Evolutionary conservation across 2,797 vertebrate species (phyloP).

Genomic region (Carcharodon carcharias): DNA sequence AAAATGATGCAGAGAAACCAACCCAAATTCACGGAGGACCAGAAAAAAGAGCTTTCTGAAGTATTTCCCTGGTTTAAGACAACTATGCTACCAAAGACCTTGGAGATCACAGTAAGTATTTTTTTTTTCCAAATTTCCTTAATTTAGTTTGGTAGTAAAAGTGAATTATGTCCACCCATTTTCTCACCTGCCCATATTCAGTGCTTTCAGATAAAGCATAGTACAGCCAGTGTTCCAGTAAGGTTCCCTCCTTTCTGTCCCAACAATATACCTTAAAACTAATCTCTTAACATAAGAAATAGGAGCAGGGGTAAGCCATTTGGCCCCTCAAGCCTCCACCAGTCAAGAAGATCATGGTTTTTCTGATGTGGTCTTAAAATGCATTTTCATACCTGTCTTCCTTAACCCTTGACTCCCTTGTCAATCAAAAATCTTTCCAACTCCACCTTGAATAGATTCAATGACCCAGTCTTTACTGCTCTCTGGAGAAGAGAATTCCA

Average conservation of each 20-base stretch:
- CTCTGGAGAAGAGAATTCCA: too few relatives aligned
- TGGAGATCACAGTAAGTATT: conserved; percentile 69
- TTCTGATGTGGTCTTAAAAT: too few relatives aligned
- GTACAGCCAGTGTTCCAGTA: neutral
- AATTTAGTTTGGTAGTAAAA: neutral
- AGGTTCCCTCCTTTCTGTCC: neutral
- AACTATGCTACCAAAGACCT: conserved; percentile 69
- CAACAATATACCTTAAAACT: neutral
- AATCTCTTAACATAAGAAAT: neutral
- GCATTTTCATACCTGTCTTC: too few relatives aligned
- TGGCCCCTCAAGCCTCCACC: too few relatives aligned
- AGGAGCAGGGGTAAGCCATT: too few relatives aligned
- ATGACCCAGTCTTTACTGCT: too few relatives aligned
- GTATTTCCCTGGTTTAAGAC: conserved; percentile 83
- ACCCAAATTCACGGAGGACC: conserved; percentile 76
- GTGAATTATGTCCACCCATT: neutral
- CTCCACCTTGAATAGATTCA: too few relatives aligned
- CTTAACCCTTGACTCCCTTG: too few relatives aligned
- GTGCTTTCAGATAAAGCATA: neutral
- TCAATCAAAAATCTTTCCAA: too few relatives aligned
- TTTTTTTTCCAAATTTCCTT: neutral
- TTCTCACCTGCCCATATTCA: neutral
- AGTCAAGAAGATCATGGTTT: too few relatives aligned
- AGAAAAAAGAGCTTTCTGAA: conserved; percentile 76
- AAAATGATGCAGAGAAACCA: conserved; percentile 79